Conservation (phyloP, 2,797 vertebrate species). For the Cynodonichthys magdalenae region DNA sequence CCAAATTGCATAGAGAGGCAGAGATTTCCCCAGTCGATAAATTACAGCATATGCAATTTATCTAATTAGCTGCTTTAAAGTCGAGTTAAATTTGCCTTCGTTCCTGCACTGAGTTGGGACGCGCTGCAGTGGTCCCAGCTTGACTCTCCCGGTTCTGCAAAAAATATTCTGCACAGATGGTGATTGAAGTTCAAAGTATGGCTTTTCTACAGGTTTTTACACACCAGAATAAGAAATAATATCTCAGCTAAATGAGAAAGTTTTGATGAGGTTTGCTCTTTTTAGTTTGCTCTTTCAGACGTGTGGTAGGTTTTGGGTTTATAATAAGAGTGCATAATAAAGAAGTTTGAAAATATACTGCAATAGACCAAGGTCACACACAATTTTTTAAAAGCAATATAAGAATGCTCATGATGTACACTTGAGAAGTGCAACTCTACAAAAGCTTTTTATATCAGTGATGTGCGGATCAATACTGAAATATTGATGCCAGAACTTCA, state of each 20-base stretch:
- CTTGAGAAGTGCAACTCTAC: constrained; percentile 1
- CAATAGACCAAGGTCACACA: background rate
- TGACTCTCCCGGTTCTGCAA: constrained; percentile 52
- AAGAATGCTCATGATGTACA: background rate
- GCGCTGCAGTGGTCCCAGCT: constrained; percentile 56
- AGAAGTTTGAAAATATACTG: background rate
- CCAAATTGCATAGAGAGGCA: constrained; percentile 49
- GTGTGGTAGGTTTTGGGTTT: background rate
- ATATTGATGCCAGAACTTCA: too few species aligned
- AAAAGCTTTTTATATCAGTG: background rate
- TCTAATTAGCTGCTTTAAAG: constrained; percentile 69
- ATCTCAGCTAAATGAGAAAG: constrained; percentile 3
- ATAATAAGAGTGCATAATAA: background rate
- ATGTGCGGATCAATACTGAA: too few species aligned
- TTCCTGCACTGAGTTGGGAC: constrained; percentile 51
- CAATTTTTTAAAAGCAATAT: background rate
- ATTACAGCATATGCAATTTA: constrained; percentile 67
- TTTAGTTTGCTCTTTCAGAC: background rate
- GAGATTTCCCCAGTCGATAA: constrained; percentile 55
- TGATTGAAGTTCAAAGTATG: constrained; percentile 34
- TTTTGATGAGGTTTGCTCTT: background rate
- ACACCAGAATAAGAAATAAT: constrained; percentile 2
- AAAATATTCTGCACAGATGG: constrained; percentile 56
- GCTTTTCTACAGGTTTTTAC: constrained; percentile 20
- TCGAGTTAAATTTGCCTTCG: constrained; percentile 60